Conservation (phyloP, 2,888 invertebrate species). For the Hofmannophila pseudospretella region DNA sequence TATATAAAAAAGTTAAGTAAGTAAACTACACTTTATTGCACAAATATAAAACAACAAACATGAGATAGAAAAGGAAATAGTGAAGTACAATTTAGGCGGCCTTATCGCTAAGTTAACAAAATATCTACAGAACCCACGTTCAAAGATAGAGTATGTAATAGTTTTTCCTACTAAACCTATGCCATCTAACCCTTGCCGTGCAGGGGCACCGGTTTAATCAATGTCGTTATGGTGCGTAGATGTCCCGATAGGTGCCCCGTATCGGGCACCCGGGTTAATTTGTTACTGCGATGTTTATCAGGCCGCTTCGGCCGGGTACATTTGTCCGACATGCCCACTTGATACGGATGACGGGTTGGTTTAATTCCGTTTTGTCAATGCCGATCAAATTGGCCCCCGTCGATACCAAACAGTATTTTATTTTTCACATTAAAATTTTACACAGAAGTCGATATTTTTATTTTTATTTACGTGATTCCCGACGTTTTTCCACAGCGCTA, state of each 20-base stretch:
- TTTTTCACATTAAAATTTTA: too few species aligned
- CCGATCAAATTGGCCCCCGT: slow-evolving; percentile 11
- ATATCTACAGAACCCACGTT: too few species aligned
- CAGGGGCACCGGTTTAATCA: slow-evolving; percentile 49
- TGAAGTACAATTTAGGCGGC: too few species aligned
- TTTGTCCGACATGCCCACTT: slow-evolving; percentile 45
- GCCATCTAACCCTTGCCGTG: slow-evolving; percentile 16
- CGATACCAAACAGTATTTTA: not conserved
- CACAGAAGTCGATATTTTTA: too few species aligned
- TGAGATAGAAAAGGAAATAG: too few species aligned
- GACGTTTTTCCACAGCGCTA: too few species aligned
- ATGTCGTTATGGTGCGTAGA: slow-evolving; percentile 51
- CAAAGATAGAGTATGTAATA: too few species aligned
- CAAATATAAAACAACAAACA: too few species aligned
- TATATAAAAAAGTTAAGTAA: too few species aligned
- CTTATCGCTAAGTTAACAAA: too few species aligned
- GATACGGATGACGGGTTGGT: slow-evolving; percentile 27
- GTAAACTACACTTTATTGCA: too few species aligned
- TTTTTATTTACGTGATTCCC: too few species aligned
- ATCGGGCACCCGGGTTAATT: slow-evolving; percentile 46
- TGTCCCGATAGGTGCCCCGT: slow-evolving; percentile 40
- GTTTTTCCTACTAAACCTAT: slow-evolving; percentile 12
- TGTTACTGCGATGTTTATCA: slow-evolving; percentile 57
- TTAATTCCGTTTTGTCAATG: slow-evolving; percentile 38
- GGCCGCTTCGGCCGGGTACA: slow-evolving; percentile 35